Evolutionary conservation across 1,140 invertebrate species (phyloP).

Genomic region (Vanessa atalanta): DNA sequence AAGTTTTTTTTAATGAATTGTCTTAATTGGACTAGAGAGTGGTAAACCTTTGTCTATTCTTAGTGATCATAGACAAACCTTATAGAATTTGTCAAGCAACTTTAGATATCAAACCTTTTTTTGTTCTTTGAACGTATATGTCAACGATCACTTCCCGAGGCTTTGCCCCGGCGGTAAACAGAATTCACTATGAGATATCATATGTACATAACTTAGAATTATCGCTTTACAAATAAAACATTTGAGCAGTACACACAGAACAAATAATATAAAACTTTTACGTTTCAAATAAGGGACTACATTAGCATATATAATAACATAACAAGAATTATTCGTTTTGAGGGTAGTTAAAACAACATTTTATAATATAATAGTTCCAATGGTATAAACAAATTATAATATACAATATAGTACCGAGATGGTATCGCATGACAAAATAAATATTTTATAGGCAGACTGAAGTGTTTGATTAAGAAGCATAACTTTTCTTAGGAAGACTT

Average conservation of each 20-base stretch:
- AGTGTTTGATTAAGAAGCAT: constrained; percentile 14
- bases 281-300: background rate
- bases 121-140: constrained; percentile 67
- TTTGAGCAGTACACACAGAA: constrained; percentile 45
- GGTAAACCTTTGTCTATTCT: constrained; percentile 68
- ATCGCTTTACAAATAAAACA: constrained; percentile 35
- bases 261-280: constrained; percentile 2
- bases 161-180: constrained; percentile 49
- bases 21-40: constrained; percentile 75
- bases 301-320: constrained; percentile 4
- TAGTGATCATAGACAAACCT: constrained; percentile 45
- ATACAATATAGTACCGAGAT: background rate
- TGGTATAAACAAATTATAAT: background rate
- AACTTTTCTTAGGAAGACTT: constrained; percentile 45
- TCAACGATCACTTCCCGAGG: constrained; percentile 50
- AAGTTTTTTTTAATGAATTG: constrained; percentile 51
- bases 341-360: constrained; percentile 5
- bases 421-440: constrained; percentile 3
- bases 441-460: constrained; percentile 11
- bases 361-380: background rate
- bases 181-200: constrained; percentile 39
- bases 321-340: background rate
- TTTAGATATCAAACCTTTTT: constrained; percentile 47
- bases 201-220: constrained; percentile 45
- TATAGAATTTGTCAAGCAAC: constrained; percentile 44